Evolutionary conservation across 2,113 vertebrate species (phyloP), one percentile per base, ranked within the genome.

Genomic region (Panthera tigris): DNA sequence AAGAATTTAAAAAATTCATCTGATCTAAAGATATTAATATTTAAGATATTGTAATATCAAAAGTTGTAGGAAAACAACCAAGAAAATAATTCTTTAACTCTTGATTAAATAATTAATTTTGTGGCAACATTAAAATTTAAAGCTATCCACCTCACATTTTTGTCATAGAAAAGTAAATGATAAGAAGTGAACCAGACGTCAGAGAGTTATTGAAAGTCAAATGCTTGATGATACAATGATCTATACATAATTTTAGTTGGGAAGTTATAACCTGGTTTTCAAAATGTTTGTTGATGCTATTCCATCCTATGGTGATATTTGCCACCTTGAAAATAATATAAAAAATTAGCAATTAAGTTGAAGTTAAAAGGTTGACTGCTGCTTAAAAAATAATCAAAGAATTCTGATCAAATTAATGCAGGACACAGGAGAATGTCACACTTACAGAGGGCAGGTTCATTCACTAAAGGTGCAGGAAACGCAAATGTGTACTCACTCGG

Each of bases 51-150:
- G 0, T 55, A 88, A 78, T 84, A 31, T 45, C 33, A 84, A 31
- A 55, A 69, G 4, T 90, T 91, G 2, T 11, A 79, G n/a, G 33
- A 94, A 96, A 97, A 76, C 41, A 97, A 55, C 74, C 66, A 95
- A 23, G 31, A 91, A 78, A 93, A 89, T 78, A 83, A 69, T 81
- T 86, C 10, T 96, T 94, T 96, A 69, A 41, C 12, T 87, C 66
- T 94, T 61, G 16, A 69, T 79, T 95, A 36, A 91, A 31, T 88
- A 92, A 93, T 74, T 93, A 69, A 74, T 88, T 83, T 96, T 39
- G 33, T 65, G 96, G 21, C 87, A 65, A 85, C 14, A 71, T 94
- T 76, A 94, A 87, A 39, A 0, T 36, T 89, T 86, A 84, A 78
- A 96, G 69, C 74, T 13, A 79, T 4, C 55, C 33, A 45, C 57